Percentiles rank a stretch among this genome's conserved stretches.
These are phyloP conservation scores for Rhaphigaster nebulosa DNA, from an alignment of 2,888 invertebrate species.

Conservation along the genomic window DNA sequence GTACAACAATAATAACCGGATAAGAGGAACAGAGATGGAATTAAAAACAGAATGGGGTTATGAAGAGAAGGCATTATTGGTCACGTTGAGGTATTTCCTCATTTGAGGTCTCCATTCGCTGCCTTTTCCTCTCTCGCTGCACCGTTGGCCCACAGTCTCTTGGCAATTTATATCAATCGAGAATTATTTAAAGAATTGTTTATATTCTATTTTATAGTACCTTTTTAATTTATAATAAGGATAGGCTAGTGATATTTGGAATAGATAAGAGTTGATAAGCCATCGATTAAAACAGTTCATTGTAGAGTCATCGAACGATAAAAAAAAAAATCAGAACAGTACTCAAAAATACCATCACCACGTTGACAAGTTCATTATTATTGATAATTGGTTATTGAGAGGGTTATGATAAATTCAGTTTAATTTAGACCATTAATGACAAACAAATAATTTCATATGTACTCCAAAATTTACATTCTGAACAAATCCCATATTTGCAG, in stretches of 20 bases:
- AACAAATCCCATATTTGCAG: too few species aligned
- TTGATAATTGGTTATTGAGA: too few species aligned
- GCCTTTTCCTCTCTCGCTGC: not conserved
- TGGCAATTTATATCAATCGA: not conserved
- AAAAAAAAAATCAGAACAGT: too few species aligned
- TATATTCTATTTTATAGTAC: not conserved
- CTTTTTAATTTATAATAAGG: not conserved
- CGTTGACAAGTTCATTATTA: too few species aligned
- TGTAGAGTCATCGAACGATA: too few species aligned
- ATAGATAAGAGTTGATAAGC: not conserved
- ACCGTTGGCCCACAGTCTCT: not conserved
- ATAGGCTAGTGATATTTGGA: not conserved
- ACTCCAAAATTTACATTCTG: too few species aligned
- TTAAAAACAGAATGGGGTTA: conserved; percentile 44
- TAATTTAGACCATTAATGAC: not conserved
- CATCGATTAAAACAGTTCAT: too few species aligned
- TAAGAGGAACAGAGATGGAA: not conserved
- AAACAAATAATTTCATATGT: too few species aligned
- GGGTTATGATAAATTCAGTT: too few species aligned
- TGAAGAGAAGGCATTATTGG: not conserved
- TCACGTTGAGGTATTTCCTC: conserved; percentile 15
- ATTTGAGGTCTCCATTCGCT: not conserved
- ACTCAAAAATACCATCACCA: too few species aligned
- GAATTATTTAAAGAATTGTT: not conserved
- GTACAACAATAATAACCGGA: not conserved